Base-by-base conservation (phyloP, 2,888 invertebrate genomes). In the Amphipoea lucens region DNA sequence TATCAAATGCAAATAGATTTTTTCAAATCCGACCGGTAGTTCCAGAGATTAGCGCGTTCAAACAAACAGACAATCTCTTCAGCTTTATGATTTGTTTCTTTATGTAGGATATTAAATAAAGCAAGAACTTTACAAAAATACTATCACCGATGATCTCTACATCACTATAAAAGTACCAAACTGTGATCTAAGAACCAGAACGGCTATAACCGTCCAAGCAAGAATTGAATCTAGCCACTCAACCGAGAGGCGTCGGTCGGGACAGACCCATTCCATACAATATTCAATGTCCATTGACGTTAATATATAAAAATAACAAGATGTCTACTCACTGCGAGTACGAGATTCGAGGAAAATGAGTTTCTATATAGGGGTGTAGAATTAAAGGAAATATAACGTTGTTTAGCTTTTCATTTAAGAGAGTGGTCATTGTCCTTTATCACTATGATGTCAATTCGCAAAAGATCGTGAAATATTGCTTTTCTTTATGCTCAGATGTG, bases 211-310 rank as follows among this genome's bases (percentile, higher is more conserved):
- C 69, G 63, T 71, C 36, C 51, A 20, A 85, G 51, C 65, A 54
- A 78, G 76, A 70, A 81, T 78, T 84, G 81, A 81, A 84, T 83
- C 48, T 48, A 74, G 67, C 71, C 67, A 86, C 74, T 86, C 70
- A 76, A 72, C 63, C 67, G 67, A 74, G 51, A 62, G 77, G 63
- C 78, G 70, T 17, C 54, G 36, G 70, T 17, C 54, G 36, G 45
- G 65, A 72, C 83, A 62, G 65, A 69, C 48, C 68, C 66, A 70
- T 78, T 75, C n/a, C 42, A 84, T 84, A 83, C 65, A 86, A 84
- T 83, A 86, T 86, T 73, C 84, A 84, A 66, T 78, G 72, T 62
- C 78, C 78, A 86, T 84, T 83, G 74, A 40, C 83, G 68, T 86
- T 70, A 74, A 83, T 75, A 83, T 78, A 82, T 83, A 83, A 84